Evolutionary conservation across 2,888 invertebrate species (phyloP).

Genomic region (Amblyjoppa fuscipennis): DNA sequence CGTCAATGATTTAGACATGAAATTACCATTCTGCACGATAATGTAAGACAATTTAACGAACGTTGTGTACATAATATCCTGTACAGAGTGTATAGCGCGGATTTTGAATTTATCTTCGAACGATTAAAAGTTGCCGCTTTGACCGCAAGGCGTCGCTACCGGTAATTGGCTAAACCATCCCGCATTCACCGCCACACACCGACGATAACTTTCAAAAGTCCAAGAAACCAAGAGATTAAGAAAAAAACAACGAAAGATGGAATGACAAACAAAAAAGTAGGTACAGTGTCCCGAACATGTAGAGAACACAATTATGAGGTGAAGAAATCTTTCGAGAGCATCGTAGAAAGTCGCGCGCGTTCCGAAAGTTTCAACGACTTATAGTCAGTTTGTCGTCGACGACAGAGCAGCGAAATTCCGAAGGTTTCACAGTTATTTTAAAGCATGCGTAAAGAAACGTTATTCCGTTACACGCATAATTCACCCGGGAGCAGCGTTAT

Average conservation of each 20-base stretch:
- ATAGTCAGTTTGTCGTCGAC: neutral
- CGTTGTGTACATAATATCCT: slow-evolving; percentile 32
- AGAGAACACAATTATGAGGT: neutral
- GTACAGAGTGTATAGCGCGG: slow-evolving; percentile 21
- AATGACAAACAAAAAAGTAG: slow-evolving; percentile 42
- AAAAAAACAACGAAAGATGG: slow-evolving; percentile 19
- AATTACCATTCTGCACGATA: slow-evolving; percentile 70
- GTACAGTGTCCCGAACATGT: slow-evolving; percentile 5
- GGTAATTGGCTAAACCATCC: no score
- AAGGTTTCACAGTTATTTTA: slow-evolving; percentile 51
- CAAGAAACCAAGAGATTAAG: neutral
- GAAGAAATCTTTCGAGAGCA: neutral
- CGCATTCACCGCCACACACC: no score
- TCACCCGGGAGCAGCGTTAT: slow-evolving; percentile 10
- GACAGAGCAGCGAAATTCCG: neutral
- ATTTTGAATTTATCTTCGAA: neutral
- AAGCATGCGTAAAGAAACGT: slow-evolving; percentile 72
- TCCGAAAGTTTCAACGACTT: neutral
- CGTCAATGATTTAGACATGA: slow-evolving; percentile 49
- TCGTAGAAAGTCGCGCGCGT: neutral
- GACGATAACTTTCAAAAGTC: no score
- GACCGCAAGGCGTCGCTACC: neutral
- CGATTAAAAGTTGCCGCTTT: neutral
- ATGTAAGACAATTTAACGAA: slow-evolving; percentile 57
- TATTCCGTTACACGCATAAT: slow-evolving; percentile 70